Conservation (phyloP, 2,888 invertebrate genomes). For the Craniophora ligustri region DNA sequence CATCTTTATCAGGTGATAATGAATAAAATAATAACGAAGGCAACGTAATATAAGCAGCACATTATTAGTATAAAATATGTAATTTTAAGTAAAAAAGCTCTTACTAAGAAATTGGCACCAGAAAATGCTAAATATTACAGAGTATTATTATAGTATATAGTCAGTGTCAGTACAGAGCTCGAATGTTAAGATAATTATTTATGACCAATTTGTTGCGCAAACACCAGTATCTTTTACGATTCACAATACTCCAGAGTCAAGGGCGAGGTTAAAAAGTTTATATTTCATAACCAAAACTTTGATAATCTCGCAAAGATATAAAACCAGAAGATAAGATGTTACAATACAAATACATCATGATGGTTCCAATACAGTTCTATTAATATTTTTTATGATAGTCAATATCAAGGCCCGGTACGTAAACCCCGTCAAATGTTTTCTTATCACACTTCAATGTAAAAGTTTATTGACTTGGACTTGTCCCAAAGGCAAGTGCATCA, state of each 20-base stretch:
- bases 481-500: constrained; percentile 21
- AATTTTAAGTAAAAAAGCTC: constrained; percentile 6
- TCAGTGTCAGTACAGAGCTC: too few species aligned
- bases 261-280: constrained; percentile 53
- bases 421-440: constrained; percentile 30
- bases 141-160: constrained; percentile 19
- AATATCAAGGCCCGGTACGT: constrained; percentile 14
- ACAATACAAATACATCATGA: constrained; percentile 43
- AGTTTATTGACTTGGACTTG: constrained; percentile 36
- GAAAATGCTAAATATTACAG: constrained; percentile 16
- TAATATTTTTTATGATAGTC: constrained; percentile 29
- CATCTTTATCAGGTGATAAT: too few species aligned
- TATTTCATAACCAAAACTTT: constrained; percentile 53
- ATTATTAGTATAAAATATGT: constrained; percentile 15
- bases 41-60: constrained; percentile 15
- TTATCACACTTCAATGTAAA: constrained; percentile 39
- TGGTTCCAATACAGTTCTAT: constrained; percentile 46
- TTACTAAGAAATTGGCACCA: constrained; percentile 11
- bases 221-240: constrained; percentile 48
- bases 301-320: constrained; percentile 50
- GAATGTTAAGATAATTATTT: constrained; percentile 33
- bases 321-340: constrained; percentile 41
- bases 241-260: constrained; percentile 53
- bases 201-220: constrained; percentile 48
- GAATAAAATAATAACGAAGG: neutral